phyloP scores from a whole-genome alignment of 1,140 invertebrate species.

The Potamilus streckersoni region DNA sequence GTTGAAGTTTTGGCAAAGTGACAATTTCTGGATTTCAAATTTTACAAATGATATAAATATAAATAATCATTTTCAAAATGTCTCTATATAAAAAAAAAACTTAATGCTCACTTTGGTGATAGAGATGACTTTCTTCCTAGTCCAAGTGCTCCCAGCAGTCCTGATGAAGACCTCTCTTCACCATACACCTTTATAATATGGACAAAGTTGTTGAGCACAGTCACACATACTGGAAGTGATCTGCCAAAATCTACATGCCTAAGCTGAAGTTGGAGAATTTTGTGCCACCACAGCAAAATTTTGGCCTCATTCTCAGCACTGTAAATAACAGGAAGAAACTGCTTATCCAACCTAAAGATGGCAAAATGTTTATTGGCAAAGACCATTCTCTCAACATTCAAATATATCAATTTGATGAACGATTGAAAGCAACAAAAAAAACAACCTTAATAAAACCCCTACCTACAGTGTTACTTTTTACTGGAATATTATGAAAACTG shows the following conservation, averaged over 20 bases:
- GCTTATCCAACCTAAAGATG: not conserved
- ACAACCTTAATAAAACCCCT: not conserved
- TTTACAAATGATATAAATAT: not conserved
- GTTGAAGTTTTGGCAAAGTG: too few species aligned
- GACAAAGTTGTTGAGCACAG: conserved; percentile 70
- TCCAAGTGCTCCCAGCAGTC: conserved; percentile 76
- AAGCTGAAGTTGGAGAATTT: conserved; percentile 71
- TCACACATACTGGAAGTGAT: conserved; percentile 62
- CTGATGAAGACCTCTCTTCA: conserved; percentile 73
- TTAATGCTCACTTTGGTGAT: conserved; percentile 70
- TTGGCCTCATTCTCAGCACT: conserved; percentile 74
- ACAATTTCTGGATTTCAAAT: too few species aligned
- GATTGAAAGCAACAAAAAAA: not conserved
- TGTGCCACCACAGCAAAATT: conserved; percentile 74
- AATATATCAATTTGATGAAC: not conserved
- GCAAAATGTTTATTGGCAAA: not conserved
- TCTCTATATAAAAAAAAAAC: not conserved
- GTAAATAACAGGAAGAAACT: conserved; percentile 38
- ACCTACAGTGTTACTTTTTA: not conserved
- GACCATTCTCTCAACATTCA: not conserved
- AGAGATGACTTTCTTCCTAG: conserved; percentile 73
- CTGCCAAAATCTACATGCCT: conserved; percentile 69
- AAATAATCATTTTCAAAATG: not conserved
- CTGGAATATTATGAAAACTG: not conserved
- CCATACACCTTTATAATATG: conserved; percentile 70